Evolutionary conservation across 2,888 invertebrate species (phyloP).

Genomic region (Margaritifera margaritifera): DNA sequence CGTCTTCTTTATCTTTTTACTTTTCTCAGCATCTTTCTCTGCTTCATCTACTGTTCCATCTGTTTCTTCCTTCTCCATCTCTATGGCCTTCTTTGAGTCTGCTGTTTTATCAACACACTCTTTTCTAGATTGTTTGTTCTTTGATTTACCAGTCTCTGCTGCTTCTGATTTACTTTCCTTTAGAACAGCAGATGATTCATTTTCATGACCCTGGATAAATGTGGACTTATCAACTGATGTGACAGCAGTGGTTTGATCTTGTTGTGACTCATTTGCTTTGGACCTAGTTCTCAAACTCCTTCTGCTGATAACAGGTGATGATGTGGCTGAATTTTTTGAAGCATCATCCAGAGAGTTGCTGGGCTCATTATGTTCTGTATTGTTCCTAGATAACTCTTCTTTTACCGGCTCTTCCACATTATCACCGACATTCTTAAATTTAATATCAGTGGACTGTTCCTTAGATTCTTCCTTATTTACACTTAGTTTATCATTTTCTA

Average conservation of each 20-base stretch:
- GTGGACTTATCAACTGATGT: not conserved
- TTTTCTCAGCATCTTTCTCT: constrained; percentile 81
- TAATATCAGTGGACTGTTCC: not conserved
- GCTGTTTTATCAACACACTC: not conserved
- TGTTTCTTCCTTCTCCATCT: not conserved
- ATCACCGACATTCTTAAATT: not conserved
- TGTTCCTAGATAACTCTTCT: too few species aligned
- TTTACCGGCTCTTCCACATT: not conserved
- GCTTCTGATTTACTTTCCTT: not conserved
- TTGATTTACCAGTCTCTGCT: too few species aligned
- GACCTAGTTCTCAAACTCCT: too few species aligned
- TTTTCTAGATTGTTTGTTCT: not conserved
- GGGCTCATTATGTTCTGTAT: too few species aligned
- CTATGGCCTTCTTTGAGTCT: not conserved
- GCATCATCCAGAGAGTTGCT: too few species aligned
- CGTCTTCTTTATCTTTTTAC: constrained; percentile 35
- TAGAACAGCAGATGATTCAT: not conserved
- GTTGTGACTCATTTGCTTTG: constrained; percentile 1
- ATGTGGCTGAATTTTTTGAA: too few species aligned
- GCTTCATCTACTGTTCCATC: not conserved
- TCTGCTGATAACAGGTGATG: too few species aligned
- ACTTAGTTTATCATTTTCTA: constrained; percentile 5
- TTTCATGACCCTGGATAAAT: not conserved
- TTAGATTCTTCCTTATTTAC: not conserved
- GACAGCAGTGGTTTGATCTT: not conserved